phyloP scores from a whole-genome alignment of 2,113 vertebrate species.

The Xenus cinereus region DNA sequence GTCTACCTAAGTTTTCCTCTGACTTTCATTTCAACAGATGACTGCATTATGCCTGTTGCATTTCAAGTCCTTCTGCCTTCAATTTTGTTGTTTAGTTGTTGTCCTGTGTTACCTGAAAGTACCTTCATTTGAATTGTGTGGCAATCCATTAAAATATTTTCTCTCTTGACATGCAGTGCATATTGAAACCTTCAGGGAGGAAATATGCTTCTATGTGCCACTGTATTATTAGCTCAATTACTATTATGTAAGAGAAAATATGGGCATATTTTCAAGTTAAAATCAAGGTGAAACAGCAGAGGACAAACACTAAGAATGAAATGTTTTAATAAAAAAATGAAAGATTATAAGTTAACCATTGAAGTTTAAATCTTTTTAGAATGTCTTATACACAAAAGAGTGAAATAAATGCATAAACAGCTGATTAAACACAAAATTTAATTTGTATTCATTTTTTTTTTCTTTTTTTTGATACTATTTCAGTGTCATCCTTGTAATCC shows the following conservation, averaged over 20 bases:
- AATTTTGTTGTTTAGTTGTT: neutral
- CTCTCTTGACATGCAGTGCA: neutral
- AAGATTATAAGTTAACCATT: neutral
- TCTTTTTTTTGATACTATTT: neutral
- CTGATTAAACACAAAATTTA: neutral
- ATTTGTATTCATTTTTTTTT: neutral
- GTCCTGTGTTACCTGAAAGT: neutral
- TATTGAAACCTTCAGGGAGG: neutral
- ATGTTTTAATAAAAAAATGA: neutral
- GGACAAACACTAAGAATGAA: neutral
- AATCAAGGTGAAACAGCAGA: conserved; percentile 9
- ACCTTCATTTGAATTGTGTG: neutral
- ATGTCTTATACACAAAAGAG: neutral
- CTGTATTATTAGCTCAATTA: conserved; percentile 10
- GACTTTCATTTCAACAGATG: neutral
- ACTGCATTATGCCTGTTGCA: neutral
- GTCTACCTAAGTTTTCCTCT: neutral
- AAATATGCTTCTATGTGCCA: neutral
- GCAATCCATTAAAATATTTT: neutral
- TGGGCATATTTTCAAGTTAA: neutral
- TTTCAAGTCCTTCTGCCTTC: neutral
- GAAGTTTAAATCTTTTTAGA: neutral
- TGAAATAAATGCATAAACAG: neutral
- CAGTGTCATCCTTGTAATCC: neutral
- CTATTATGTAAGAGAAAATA: conserved; percentile 5